phyloP scores from a whole-genome alignment of 2,797 vertebrate species.

The Threskiornis aethiopicus region DNA sequence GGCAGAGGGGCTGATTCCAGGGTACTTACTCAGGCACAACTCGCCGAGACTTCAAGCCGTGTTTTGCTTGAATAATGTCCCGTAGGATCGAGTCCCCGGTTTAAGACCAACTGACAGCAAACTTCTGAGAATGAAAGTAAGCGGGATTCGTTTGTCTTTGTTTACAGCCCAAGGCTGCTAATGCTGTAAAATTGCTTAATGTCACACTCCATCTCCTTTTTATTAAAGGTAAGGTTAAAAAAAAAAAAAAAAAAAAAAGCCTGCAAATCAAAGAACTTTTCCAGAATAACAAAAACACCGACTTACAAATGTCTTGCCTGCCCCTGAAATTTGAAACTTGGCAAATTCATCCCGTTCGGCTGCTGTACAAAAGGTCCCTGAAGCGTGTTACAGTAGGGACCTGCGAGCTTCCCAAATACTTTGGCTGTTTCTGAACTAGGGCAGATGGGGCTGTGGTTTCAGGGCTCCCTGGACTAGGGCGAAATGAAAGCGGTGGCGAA shows the following conservation, averaged over 20 bases:
- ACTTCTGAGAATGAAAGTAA: slow-evolving; percentile 34
- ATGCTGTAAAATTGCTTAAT: slow-evolving; percentile 46
- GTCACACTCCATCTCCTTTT: slow-evolving; percentile 50
- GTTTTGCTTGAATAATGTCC: slow-evolving; percentile 35
- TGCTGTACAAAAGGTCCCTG: slow-evolving; percentile 38
- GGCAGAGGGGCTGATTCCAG: not conserved
- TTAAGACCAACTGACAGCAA: slow-evolving; percentile 40
- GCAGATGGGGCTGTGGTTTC: not conserved
- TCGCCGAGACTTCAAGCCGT: slow-evolving; percentile 35
- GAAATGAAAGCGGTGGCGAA: not conserved
- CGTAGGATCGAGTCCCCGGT: not conserved
- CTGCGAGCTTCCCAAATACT: slow-evolving; percentile 21
- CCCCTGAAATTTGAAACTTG: slow-evolving; percentile 55
- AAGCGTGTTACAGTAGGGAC: slow-evolving; percentile 34
- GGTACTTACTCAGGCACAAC: slow-evolving; percentile 41
- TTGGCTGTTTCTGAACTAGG: not conserved
- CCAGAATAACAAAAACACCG: slow-evolving; percentile 36
- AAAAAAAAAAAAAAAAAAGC: not conserved
- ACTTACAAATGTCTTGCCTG: slow-evolving; percentile 33
- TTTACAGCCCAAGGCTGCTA: slow-evolving; percentile 28
- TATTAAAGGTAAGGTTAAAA: not conserved
- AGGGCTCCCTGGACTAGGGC: not conserved
- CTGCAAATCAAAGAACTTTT: slow-evolving; percentile 41
- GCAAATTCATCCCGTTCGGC: slow-evolving; percentile 35
- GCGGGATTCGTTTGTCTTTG: slow-evolving; percentile 45